Evolutionary conservation across 2,888 invertebrate genomes (phyloP), one percentile per base, ranked within the genome.

Genomic region (Diploptera punctata): DNA sequence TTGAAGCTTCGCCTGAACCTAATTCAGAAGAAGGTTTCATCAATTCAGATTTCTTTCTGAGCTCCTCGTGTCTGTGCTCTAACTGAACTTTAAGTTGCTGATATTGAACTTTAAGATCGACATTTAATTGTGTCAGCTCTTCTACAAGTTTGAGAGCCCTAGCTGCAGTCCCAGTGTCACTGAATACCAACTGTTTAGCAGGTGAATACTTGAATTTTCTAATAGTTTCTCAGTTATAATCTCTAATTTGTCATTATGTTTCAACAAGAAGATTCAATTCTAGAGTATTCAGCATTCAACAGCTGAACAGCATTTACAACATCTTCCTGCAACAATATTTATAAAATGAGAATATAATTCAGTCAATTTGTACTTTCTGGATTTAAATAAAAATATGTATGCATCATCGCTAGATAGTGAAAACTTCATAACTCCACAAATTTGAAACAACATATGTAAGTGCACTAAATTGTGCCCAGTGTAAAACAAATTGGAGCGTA

Each of bases 301-400:
- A 72, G 19, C 0, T 68, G 31, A 13, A 73, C 70, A 3, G 75
- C 75, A 33, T 52, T 68, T 9, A 68, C 26, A 16, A 76, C 68
- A 26, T 76, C 76, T 33, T 76, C 73, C 73, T 76, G 67, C 31
- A 70, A 69, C 13, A 26, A n/a, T n/a, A n/a, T n/a, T n/a, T n/a
- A n/a, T n/a, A n/a, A n/a, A n/a, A n/a, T n/a, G n/a, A n/a, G n/a
- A n/a, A n/a, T n/a, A n/a, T n/a, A n/a, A n/a, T n/a, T n/a, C n/a
- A n/a, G n/a, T n/a, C n/a, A n/a, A n/a, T n/a, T n/a, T n/a, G n/a
- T n/a, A n/a, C n/a, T n/a, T n/a, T n/a, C n/a, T n/a, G n/a, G n/a
- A n/a, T n/a, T n/a, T n/a, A n/a, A n/a, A n/a, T n/a, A n/a, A n/a
- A n/a, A n/a, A n/a, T n/a, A n/a, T n/a, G n/a, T n/a, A n/a, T n/a